Evolutionary conservation across 2,113 vertebrate species (phyloP).

Genomic region (Siniperca knerii): DNA sequence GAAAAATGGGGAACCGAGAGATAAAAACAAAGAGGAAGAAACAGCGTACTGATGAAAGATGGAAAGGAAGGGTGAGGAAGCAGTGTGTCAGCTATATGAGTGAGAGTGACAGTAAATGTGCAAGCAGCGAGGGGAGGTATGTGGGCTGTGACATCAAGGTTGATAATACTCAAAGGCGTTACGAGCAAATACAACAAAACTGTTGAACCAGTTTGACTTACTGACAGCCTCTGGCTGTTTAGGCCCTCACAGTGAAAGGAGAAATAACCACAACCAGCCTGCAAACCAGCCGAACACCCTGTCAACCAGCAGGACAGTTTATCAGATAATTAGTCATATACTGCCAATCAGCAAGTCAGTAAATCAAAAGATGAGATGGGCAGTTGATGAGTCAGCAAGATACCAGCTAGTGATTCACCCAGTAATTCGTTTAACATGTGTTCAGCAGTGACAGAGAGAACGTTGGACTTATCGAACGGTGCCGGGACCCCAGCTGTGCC

Average conservation of each 20-base stretch:
- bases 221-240: slow-evolving; percentile 35
- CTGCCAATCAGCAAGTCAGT: not conserved
- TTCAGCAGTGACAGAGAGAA: not conserved
- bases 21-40: not conserved
- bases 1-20: not conserved
- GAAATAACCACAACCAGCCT: not conserved
- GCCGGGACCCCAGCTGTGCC: not conserved
- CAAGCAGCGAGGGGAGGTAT: not conserved
- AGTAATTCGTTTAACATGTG: not conserved
- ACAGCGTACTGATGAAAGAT: slow-evolving; percentile 2
- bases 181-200: slow-evolving; percentile 13
- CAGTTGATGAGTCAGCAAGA: not conserved
- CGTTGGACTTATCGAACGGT: not conserved
- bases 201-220: slow-evolving; percentile 62
- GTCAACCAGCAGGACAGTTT: not conserved
- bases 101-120: slow-evolving; percentile 22
- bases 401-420: not conserved
- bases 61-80: not conserved
- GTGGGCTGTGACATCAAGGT: slow-evolving; percentile 21
- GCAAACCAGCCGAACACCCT: not conserved
- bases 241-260: not conserved
- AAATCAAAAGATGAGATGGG: not conserved
- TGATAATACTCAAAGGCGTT: not conserved
- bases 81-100: not conserved
- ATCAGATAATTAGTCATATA: not conserved